Conservation (phyloP, 2,888 invertebrate genomes). For the Chrysolina haemoptera region DNA sequence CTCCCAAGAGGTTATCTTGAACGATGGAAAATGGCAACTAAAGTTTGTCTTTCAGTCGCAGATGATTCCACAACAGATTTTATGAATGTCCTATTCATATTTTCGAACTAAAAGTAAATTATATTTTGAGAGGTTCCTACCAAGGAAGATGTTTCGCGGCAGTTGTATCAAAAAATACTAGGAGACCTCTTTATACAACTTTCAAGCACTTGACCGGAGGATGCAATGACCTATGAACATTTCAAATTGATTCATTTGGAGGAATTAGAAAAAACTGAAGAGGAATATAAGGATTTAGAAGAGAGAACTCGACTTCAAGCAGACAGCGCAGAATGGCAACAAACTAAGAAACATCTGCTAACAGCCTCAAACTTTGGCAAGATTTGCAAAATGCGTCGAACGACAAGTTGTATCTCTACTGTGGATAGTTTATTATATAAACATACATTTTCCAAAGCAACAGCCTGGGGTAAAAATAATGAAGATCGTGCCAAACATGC, state of each 20-base stretch:
- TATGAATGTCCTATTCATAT: too few relatives aligned
- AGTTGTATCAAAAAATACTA: background rate
- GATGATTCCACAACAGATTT: too few relatives aligned
- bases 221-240: background rate
- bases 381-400: background rate
- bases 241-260: background rate
- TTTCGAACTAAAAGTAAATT: too few relatives aligned
- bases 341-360: background rate
- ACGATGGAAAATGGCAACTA: too few relatives aligned
- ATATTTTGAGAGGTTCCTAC: background rate
- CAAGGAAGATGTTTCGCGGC: background rate
- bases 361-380: background rate
- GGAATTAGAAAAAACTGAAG: background rate
- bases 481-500: background rate
- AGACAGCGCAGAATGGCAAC: background rate
- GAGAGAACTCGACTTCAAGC: too few relatives aligned
- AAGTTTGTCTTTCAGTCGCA: too few relatives aligned
- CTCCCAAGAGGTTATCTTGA: too few relatives aligned
- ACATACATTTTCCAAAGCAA: background rate
- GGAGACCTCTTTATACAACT: background rate
- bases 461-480: background rate
- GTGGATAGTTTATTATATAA: background rate
- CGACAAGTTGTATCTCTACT: background rate
- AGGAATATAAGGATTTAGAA: too few relatives aligned
- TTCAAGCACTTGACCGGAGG: background rate